Conservation (phyloP, 1,140 invertebrate genomes). For the Holcopasites calliopsidis region DNA sequence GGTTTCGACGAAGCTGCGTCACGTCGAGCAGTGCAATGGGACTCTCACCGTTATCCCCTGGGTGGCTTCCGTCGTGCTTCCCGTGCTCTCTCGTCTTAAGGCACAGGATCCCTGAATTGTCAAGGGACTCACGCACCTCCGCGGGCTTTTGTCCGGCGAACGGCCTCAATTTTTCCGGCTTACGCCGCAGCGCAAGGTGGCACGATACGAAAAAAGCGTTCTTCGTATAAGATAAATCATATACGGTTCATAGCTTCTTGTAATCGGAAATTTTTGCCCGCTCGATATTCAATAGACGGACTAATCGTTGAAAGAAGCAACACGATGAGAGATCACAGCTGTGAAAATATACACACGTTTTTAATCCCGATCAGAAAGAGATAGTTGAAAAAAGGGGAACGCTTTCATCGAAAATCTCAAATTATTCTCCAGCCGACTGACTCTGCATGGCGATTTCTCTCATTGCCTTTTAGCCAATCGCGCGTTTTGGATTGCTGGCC, state of each 20-base stretch:
- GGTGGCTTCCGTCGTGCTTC: constrained; percentile 20
- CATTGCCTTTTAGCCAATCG: neutral
- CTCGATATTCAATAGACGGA: too few species aligned
- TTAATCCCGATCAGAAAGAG: constrained; percentile 16
- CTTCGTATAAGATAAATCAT: too few species aligned
- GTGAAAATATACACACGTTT: too few species aligned
- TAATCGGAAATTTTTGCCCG: too few species aligned
- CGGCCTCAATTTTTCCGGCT: constrained; percentile 57
- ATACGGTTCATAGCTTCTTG: too few species aligned
- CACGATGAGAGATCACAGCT: too few species aligned
- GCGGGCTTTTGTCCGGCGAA: constrained; percentile 52
- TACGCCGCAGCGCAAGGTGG: constrained; percentile 19
- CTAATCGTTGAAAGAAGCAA: too few species aligned
- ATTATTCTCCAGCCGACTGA: constrained; percentile 26
- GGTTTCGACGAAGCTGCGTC: constrained; percentile 9
- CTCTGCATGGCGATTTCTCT: neutral
- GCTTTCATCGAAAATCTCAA: constrained; percentile 32
- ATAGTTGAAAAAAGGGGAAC: neutral
- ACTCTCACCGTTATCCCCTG: constrained; percentile 24
- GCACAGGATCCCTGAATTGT: constrained; percentile 52
- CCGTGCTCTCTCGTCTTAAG: constrained; percentile 56
- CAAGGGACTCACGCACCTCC: constrained; percentile 47
- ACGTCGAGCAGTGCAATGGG: constrained; percentile 1
- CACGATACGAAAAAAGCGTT: too few species aligned
- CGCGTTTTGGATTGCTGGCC: constrained; percentile 2